Conservation (phyloP, 2,113 vertebrate genomes). For the Peromyscus californicus region DNA sequence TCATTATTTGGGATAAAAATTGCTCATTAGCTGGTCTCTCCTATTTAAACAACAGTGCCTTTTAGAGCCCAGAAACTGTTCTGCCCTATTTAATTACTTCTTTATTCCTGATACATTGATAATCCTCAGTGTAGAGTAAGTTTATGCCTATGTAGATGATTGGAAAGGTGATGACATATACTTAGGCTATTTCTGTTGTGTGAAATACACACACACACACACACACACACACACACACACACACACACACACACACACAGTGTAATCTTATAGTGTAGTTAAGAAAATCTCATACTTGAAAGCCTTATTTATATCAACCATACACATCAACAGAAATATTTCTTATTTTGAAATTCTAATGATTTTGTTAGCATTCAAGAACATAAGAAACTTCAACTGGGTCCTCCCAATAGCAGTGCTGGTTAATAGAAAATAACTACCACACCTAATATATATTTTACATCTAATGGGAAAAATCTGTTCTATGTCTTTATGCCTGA, state of each 20-base stretch:
- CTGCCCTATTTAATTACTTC: background rate
- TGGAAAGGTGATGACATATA: background rate
- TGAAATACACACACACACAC: background rate
- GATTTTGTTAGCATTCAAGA: conserved; percentile 31
- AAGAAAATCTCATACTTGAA: background rate
- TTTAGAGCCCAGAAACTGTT: background rate
- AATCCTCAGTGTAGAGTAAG: background rate
- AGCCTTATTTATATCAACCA: background rate
- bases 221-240: background rate
- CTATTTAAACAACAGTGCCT: background rate
- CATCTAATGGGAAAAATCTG: conserved; percentile 54
- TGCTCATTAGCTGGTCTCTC: background rate
- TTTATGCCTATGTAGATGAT: background rate
- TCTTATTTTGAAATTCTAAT: conserved; percentile 33
- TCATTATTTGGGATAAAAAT: background rate
- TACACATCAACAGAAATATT: background rate
- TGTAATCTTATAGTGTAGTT: background rate
- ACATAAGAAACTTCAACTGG: conserved; percentile 60
- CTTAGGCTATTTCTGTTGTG: background rate
- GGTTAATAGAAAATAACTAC: conserved; percentile 69
- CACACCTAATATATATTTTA: conserved; percentile 53
- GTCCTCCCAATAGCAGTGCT: conserved; percentile 14
- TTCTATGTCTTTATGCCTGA: conserved; percentile 44
- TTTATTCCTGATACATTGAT: background rate
- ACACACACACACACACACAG: background rate